These are phyloP conservation scores for Biston betularia DNA, from an alignment of 2,888 invertebrate species.

Conservation along the genomic window DNA sequence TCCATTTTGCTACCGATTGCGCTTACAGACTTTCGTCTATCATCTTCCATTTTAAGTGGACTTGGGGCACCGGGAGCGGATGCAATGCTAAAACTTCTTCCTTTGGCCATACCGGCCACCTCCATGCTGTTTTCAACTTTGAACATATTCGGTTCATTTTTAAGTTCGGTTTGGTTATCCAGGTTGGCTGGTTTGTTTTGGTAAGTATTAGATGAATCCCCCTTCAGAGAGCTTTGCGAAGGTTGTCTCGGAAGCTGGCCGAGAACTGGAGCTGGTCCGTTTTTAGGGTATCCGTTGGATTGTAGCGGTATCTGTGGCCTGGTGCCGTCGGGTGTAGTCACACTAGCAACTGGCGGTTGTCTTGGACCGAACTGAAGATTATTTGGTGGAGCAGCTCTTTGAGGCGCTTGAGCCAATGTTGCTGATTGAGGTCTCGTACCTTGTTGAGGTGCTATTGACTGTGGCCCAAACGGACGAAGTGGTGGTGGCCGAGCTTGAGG, in stretches of 20 bases:
- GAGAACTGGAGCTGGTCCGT: constrained; percentile 54
- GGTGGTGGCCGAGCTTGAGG: constrained; percentile 69
- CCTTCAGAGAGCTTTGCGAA: constrained; percentile 74
- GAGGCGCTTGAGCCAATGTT: constrained; percentile 62
- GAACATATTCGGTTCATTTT: constrained; percentile 65
- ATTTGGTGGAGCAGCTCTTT: constrained; percentile 79
- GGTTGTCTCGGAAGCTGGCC: constrained; percentile 74
- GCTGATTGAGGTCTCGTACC: constrained; percentile 70
- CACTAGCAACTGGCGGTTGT: constrained; percentile 67
- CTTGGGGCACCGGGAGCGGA: constrained; percentile 81
- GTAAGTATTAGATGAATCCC: constrained; percentile 65
- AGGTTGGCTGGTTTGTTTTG: constrained; percentile 79
- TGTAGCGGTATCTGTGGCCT: constrained; percentile 62
- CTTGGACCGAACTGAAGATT: constrained; percentile 82
- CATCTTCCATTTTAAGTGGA: constrained; percentile 78
- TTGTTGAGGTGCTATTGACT: constrained; percentile 70
- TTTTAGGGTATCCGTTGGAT: constrained; percentile 66
- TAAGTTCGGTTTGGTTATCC: constrained; percentile 72
- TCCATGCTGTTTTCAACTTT: constrained; percentile 75
- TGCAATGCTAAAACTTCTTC: constrained; percentile 84
- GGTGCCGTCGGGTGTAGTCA: constrained; percentile 70
- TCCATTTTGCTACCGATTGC: constrained; percentile 77
- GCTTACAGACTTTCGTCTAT: constrained; percentile 81
- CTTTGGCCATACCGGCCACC: constrained; percentile 77
- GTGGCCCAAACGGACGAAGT: constrained; percentile 71